Percentiles rank a stretch among this genome's conserved stretches.
Conservation (phyloP, 2,888 invertebrate genomes). For the Stratiomys singularior region DNA sequence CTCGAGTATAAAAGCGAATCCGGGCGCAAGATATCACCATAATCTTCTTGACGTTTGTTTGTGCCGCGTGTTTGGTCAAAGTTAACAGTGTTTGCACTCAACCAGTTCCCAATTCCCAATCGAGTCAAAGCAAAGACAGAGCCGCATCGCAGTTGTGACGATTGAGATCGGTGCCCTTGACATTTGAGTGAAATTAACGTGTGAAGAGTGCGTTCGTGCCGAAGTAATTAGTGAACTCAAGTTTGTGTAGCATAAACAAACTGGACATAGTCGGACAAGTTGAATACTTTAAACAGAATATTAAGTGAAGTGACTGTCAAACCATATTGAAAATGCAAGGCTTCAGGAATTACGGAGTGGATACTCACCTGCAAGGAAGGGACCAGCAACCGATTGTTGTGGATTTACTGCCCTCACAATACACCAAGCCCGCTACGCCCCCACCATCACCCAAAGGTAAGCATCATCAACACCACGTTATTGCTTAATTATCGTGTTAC, state of each 20-base stretch:
- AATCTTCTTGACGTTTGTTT: slow-evolving; percentile 54
- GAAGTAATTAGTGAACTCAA: neutral
- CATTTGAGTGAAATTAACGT: neutral
- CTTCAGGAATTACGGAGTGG: slow-evolving; percentile 65
- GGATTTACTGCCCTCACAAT: slow-evolving; percentile 71
- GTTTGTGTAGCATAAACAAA: neutral
- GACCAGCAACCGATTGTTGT: slow-evolving; percentile 68
- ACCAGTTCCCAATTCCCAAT: too few relatives aligned
- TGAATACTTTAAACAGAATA: neutral
- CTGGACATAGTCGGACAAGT: neutral
- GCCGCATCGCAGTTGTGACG: neutral
- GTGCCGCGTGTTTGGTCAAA: neutral
- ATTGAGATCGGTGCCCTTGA: neutral
- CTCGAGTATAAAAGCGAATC: slow-evolving; percentile 58
- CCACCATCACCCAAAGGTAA: slow-evolving; percentile 68
- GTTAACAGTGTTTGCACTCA: neutral
- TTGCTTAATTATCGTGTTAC: neutral
- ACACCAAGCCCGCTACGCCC: slow-evolving; percentile 66
- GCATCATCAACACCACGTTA: neutral
- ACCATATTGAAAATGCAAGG: slow-evolving; percentile 63
- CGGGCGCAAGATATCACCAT: slow-evolving; percentile 60
- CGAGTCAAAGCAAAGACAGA: too few relatives aligned
- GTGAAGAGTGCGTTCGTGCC: neutral
- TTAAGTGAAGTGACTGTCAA: slow-evolving; percentile 17
- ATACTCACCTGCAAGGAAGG: slow-evolving; percentile 57